Evolutionary conservation across 2,797 vertebrate genomes (phyloP).

Genomic region (Sarcophilus harrisii): DNA sequence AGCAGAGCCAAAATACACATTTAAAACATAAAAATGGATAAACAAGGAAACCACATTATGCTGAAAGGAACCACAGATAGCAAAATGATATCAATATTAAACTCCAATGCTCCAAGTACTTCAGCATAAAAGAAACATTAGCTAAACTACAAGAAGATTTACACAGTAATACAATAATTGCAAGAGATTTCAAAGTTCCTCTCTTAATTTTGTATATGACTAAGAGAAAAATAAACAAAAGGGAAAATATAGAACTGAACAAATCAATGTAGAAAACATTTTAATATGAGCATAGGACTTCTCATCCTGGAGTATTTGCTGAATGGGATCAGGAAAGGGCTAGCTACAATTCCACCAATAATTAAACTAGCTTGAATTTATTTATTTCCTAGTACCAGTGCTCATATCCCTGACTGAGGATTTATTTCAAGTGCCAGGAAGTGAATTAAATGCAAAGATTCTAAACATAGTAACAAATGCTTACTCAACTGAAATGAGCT

Average conservation of each 20-base stretch:
- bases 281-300: neutral
- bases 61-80: neutral
- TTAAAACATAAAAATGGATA: neutral
- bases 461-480: neutral
- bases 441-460: neutral
- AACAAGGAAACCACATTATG: neutral
- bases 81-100: neutral
- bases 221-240: neutral
- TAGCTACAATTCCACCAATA: neutral
- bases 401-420: neutral
- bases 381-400: neutral
- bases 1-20: neutral
- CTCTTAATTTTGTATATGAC: neutral
- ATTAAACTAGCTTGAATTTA: neutral
- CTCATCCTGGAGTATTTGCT: neutral
- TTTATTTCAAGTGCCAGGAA: neutral
- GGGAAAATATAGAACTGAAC: neutral
- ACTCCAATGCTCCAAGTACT: neutral
- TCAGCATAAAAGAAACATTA: neutral
- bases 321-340: neutral
- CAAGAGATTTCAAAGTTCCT: neutral
- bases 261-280: neutral
- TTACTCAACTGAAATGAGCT: neutral
- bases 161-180: neutral
- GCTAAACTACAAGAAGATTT: neutral